A percentile compares a stretch with the other conserved stretches of the same genome.
These are phyloP conservation scores for Festucalex cinctus DNA, from an alignment of 2,113 vertebrate species.

Conservation along the genomic window DNA sequence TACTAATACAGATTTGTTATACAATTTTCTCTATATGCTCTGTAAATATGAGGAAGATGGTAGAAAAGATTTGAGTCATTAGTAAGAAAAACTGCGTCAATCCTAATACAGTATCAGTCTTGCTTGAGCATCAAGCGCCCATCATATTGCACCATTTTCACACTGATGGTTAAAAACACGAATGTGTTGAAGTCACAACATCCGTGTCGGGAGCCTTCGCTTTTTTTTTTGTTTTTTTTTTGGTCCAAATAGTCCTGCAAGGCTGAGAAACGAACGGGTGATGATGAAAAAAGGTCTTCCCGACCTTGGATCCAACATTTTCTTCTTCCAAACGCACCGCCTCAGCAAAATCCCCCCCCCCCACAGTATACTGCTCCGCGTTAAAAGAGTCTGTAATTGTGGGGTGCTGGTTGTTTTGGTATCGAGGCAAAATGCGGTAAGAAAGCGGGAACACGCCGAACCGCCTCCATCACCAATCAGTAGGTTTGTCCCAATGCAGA, in stretches of 20 bases:
- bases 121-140: slow-evolving; percentile 77
- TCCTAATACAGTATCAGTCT: slow-evolving; percentile 55
- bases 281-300: slow-evolving; percentile 51
- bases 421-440: slow-evolving; percentile 40
- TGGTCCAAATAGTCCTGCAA: slow-evolving; percentile 63
- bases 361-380: slow-evolving; percentile 66
- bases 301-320: slow-evolving; percentile 35
- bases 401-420: slow-evolving; percentile 57
- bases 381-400: slow-evolving; percentile 62
- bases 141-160: slow-evolving; percentile 74
- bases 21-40: slow-evolving; percentile 69
- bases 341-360: slow-evolving; percentile 46
- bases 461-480: slow-evolving; percentile 49
- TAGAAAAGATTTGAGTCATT: slow-evolving; percentile 71
- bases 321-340: slow-evolving; percentile 18
- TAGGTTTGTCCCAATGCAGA: slow-evolving; percentile 66
- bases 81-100: slow-evolving; percentile 62
- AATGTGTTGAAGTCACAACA: slow-evolving; percentile 66
- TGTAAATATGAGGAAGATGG: slow-evolving; percentile 70
- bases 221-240: too few species aligned
- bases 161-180: slow-evolving; percentile 71
- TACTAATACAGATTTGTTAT: slow-evolving; percentile 71
- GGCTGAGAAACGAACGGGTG: slow-evolving; percentile 66
- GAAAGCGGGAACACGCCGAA: slow-evolving; percentile 40
- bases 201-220: slow-evolving; percentile 54